phyloP scores from a whole-genome alignment of 2,888 invertebrate species.

The Macrophya annulata region DNA sequence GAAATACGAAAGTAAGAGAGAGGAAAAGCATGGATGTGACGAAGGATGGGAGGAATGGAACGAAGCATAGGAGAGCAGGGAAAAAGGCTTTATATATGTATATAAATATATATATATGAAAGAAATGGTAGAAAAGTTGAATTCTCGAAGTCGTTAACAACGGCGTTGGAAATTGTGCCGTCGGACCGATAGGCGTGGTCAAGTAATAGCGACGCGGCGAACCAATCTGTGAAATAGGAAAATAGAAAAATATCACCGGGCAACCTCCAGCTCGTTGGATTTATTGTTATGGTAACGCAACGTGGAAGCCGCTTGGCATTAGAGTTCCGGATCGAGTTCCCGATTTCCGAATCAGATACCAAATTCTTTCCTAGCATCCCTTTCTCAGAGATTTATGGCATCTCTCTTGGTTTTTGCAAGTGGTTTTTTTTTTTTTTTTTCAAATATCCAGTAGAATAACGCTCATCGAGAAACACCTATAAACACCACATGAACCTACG shows the following conservation, averaged over 20 bases:
- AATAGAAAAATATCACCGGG: slow-evolving; percentile 63
- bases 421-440: too few relatives aligned
- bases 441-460: slow-evolving; percentile 43
- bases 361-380: slow-evolving; percentile 67
- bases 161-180: slow-evolving; percentile 53
- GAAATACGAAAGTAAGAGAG: slow-evolving; percentile 6
- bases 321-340: slow-evolving; percentile 69
- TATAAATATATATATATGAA: neutral
- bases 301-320: slow-evolving; percentile 71
- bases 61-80: neutral
- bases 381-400: slow-evolving; percentile 62
- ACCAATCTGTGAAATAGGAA: slow-evolving; percentile 67
- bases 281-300: slow-evolving; percentile 73
- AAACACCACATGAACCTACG: slow-evolving; percentile 7
- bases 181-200: slow-evolving; percentile 53
- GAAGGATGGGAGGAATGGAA: neutral
- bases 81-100: too few relatives aligned
- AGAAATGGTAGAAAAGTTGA: slow-evolving; percentile 25
- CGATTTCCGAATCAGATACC: slow-evolving; percentile 72
- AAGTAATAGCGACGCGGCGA: slow-evolving; percentile 60
- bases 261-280: slow-evolving; percentile 66
- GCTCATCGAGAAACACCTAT: slow-evolving; percentile 17
- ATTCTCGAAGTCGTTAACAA: slow-evolving; percentile 46
- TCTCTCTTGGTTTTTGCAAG: slow-evolving; percentile 41
- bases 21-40: neutral